Evolutionary conservation across 2,113 vertebrate species (phyloP).

Genomic region (Corydoras sp.): DNA sequence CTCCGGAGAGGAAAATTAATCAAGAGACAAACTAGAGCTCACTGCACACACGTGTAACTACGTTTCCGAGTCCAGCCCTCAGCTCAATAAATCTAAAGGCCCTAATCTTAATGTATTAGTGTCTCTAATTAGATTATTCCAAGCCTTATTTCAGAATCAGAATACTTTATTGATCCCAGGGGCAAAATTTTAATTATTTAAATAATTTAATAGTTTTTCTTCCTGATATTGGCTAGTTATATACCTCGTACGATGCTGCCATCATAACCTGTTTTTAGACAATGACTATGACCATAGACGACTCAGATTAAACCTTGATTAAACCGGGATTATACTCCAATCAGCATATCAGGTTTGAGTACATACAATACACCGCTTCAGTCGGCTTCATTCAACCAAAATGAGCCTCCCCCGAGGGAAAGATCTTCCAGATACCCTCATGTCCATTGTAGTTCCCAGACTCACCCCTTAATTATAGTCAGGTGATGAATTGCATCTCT

Average conservation of each 20-base stretch:
- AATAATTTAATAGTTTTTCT: too few species aligned
- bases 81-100: constrained; percentile 3
- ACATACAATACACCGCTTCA: neutral
- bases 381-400: neutral
- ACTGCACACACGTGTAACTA: constrained; percentile 5
- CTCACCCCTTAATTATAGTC: constrained; percentile 26
- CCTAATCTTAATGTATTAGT: too few species aligned
- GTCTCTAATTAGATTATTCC: too few species aligned
- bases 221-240: too few species aligned
- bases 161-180: too few species aligned
- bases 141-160: too few species aligned
- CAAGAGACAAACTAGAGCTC: constrained; percentile 5
- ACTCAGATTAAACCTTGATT: too few species aligned
- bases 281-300: too few species aligned
- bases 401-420: constrained; percentile 10
- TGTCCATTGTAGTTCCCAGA: constrained; percentile 7
- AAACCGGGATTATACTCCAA: neutral
- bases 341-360: neutral
- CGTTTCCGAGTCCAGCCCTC: neutral
- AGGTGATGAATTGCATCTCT: constrained; percentile 41
- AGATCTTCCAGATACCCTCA: constrained; percentile 5
- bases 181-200: too few species aligned
- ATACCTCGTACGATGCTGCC: too few species aligned
- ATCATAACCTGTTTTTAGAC: too few species aligned
- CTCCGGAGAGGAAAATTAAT: neutral